These are phyloP conservation scores for Alsophila aescularia DNA, from an alignment of 2,888 invertebrate species.

Conservation along the genomic window DNA sequence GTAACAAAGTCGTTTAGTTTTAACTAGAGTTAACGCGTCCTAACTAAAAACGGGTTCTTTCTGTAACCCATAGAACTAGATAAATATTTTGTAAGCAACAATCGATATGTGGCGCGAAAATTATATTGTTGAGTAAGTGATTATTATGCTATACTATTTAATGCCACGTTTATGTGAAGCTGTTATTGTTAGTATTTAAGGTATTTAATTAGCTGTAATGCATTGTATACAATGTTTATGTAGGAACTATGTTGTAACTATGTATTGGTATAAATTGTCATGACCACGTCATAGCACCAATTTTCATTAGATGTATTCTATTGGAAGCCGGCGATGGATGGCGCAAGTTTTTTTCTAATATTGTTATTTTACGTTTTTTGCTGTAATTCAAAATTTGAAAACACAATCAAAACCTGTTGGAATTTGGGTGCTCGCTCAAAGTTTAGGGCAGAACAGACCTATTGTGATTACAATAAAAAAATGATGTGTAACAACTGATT, in stretches of 20 bases:
- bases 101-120: slow-evolving; percentile 13
- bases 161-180: slow-evolving; percentile 14
- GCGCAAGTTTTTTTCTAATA: not conserved
- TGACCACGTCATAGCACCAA: slow-evolving; percentile 29
- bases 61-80: slow-evolving; percentile 5
- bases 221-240: slow-evolving; percentile 26
- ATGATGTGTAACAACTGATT: too few relatives aligned
- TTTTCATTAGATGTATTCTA: slow-evolving; percentile 21
- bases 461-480: too few relatives aligned
- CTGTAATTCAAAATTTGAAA: not conserved
- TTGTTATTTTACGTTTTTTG: not conserved
- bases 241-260: slow-evolving; percentile 12
- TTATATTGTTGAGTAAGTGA: slow-evolving; percentile 21
- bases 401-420: too few relatives aligned
- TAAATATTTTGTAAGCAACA: slow-evolving; percentile 23
- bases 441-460: too few relatives aligned
- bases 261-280: slow-evolving; percentile 22
- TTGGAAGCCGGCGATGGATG: not conserved
- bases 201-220: slow-evolving; percentile 25
- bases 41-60: too few relatives aligned
- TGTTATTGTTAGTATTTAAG: slow-evolving; percentile 27
- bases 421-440: too few relatives aligned
- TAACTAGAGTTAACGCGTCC: too few relatives aligned
- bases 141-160: not conserved
- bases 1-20: too few relatives aligned